A percentile compares a stretch with the other conserved stretches of the same genome.
phyloP scores from a whole-genome alignment of 2,113 vertebrate genomes.

The Phrynocephalus versicolor region DNA sequence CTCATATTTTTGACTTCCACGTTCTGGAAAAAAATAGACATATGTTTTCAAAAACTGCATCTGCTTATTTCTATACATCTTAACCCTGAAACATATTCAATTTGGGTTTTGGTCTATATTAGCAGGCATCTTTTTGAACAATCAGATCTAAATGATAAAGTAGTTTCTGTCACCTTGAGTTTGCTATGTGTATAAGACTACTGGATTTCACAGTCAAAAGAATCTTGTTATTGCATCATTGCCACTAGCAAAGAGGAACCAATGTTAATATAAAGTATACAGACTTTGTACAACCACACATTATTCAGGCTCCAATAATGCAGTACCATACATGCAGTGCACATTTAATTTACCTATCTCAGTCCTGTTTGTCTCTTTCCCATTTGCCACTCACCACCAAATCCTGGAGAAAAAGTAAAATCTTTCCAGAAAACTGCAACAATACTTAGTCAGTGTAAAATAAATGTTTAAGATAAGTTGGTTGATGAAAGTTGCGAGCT shows the following conservation, averaged over 20 bases:
- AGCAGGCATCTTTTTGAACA: neutral
- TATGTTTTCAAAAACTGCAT: neutral
- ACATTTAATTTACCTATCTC: neutral
- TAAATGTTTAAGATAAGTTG: neutral
- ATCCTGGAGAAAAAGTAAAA: neutral
- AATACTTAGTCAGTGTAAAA: neutral
- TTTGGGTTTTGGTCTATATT: neutral
- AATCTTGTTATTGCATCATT: neutral
- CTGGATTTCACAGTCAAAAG: neutral
- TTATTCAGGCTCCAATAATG: neutral
- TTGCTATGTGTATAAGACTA: neutral
- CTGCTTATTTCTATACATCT: neutral
- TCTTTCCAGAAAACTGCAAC: neutral
- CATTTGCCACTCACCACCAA: neutral
- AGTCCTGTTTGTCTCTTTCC: neutral
- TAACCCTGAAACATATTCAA: neutral
- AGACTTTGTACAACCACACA: neutral
- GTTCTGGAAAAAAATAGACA: too few relatives aligned
- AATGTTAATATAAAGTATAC: neutral
- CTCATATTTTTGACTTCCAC: too few relatives aligned
- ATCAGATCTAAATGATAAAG: neutral
- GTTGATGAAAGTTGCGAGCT: neutral
- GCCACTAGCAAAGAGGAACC: neutral
- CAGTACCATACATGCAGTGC: neutral
- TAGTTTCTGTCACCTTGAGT: neutral